Conservation (phyloP, 2,113 vertebrate species). For the Gopherus flavomarginatus region DNA sequence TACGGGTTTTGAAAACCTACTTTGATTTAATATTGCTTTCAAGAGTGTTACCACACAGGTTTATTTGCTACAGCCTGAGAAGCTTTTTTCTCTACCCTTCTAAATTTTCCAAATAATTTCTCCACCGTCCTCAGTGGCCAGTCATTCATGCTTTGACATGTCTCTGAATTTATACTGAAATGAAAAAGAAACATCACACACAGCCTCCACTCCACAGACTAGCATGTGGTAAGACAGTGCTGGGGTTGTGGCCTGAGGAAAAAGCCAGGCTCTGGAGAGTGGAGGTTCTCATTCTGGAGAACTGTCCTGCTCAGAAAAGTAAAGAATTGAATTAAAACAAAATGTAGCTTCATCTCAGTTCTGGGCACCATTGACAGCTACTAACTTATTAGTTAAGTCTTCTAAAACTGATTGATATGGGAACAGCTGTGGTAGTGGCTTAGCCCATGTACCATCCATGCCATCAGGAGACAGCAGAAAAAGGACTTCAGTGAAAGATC, state of each 20-base stretch:
- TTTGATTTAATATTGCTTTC: conserved; percentile 59
- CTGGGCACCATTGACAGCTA: background rate
- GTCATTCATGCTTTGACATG: background rate
- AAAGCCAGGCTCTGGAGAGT: background rate
- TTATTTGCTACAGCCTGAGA: conserved; percentile 24
- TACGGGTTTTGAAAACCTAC: conserved; percentile 44
- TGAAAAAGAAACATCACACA: background rate
- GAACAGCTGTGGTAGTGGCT: background rate
- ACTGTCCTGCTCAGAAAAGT: background rate
- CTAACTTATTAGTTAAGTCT: background rate
- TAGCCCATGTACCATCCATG: background rate
- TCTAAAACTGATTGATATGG: background rate
- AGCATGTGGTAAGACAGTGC: background rate
- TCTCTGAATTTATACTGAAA: background rate
- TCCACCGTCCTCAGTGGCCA: background rate
- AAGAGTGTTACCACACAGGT: background rate
- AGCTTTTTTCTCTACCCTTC: background rate
- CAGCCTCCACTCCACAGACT: background rate
- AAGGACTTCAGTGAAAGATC: background rate
- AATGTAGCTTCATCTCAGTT: fast-evolving
- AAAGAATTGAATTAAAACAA: background rate
- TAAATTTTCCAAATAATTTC: background rate
- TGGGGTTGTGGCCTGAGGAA: background rate
- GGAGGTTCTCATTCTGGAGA: background rate
- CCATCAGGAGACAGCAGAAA: background rate